Base-by-base conservation (phyloP, 2,797 vertebrate genomes). In the Parotocinclus haroldoi region DNA sequence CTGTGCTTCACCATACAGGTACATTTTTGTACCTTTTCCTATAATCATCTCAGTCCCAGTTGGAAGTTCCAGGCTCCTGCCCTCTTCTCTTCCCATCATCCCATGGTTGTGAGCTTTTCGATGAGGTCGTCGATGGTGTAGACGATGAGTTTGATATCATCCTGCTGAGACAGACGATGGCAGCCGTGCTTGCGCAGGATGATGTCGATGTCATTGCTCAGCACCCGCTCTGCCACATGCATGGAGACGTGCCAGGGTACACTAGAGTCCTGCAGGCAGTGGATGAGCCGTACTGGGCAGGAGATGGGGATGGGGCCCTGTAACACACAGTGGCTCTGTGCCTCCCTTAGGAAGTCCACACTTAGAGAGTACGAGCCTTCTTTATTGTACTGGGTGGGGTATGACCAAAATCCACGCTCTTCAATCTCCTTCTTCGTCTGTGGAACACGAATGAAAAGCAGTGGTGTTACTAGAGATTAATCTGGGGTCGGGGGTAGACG, bases 81-180 rank as follows among this genome's bases (percentile, higher is more conserved):
- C 27, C 2, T 27, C 2, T 27, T 5, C 27, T 27, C 27, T 27
- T 55, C 68, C 74, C 39, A 44, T 92, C 84, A 96, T 18, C 81
- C 81, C 78, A 90, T 4, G 8, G 89, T 93, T 81, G 93, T 92
- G 81, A 98, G 86, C 82, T 96, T 97, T 85, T 99, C 95, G 83
- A 99, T 97, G 79, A 99, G 93, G 80, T 99, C 97, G 73, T 99
- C 96, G 16, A 98, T 92, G 3, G 95, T 98, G 79, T 95, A 98
- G 54, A 97, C 91, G 65, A 99, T 91, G 61, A 99, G 93, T 68
- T 97, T 96, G 73, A 94, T 89, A 84, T 99, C 97, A 0, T 95
- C 95, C 76, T 94, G 95, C 9, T 96, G 94, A 8, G 87, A 93
- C 96, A 99, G 93, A 17, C 88, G 91, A 74, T 99, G 97, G n/a